phyloP scores from a whole-genome alignment of 2,888 invertebrate species.

The Aleiodes leptofemur region DNA sequence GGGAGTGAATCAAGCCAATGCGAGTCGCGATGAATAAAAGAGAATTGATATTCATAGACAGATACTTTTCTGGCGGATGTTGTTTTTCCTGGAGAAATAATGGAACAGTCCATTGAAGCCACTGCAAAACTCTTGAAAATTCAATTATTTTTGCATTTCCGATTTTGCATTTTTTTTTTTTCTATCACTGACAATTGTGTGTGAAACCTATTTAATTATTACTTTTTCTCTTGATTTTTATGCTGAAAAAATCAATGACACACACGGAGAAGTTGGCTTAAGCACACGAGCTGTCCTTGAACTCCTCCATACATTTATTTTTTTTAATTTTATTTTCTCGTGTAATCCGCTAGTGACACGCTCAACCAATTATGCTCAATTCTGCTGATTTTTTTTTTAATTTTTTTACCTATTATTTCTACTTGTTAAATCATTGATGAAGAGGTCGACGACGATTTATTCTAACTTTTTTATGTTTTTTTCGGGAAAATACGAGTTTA shows the following conservation, averaged over 20 bases:
- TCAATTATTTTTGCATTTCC: background rate
- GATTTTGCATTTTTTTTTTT: background rate
- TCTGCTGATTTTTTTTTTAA: background rate
- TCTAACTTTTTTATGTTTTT: background rate
- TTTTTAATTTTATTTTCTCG: no score
- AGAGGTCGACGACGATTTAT: slow-evolving; percentile 11
- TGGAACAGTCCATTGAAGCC: slow-evolving; percentile 4
- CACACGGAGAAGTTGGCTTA: background rate
- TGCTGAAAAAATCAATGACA: slow-evolving; percentile 18
- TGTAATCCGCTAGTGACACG: slow-evolving; percentile 7
- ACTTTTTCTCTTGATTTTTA: background rate
- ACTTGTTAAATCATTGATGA: background rate
- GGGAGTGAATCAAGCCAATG: slow-evolving; percentile 1
- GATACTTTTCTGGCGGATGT: slow-evolving; percentile 27
- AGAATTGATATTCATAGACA: slow-evolving; percentile 25
- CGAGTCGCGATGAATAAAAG: background rate
- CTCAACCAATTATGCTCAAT: slow-evolving; percentile 7
- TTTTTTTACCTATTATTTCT: background rate
- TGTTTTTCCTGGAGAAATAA: background rate
- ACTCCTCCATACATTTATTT: background rate
- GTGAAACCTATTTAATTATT: background rate
- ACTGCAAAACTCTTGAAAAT: background rate
- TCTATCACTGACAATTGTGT: background rate
- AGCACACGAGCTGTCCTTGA: slow-evolving; percentile 1
- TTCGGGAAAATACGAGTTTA: background rate